Conservation (phyloP, 2,113 vertebrate species). For the Amblyopsis rosae region DNA sequence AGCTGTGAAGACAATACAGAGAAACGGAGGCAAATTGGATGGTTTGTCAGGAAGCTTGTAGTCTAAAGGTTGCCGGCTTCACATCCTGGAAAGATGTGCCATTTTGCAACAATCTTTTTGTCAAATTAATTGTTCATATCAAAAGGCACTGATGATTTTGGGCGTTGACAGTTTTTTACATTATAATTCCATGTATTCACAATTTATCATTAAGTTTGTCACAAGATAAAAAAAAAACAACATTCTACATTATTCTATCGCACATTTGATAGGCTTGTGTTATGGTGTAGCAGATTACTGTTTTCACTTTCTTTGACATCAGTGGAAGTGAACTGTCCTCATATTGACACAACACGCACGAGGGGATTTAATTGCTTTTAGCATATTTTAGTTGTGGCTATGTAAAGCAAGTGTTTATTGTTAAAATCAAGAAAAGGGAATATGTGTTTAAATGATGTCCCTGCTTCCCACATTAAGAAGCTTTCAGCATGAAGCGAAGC, state of each 20-base stretch:
- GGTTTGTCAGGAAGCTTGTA: neutral
- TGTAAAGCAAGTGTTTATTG: no score
- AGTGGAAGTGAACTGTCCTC: no score
- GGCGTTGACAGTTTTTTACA: no score
- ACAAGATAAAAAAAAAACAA: neutral
- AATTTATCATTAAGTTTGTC: neutral
- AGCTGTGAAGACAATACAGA: constrained; percentile 4
- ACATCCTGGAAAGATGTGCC: neutral
- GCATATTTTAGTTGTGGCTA: no score
- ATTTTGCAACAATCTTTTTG: no score
- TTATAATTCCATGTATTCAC: no score
- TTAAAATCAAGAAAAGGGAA: no score
- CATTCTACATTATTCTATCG: neutral
- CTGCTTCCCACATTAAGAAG: constrained; percentile 54
- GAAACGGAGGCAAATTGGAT: constrained; percentile 30
- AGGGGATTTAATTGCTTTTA: no score
- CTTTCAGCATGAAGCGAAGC: constrained; percentile 54
- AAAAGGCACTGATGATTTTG: no score
- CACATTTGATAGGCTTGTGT: neutral
- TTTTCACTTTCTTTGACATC: neutral
- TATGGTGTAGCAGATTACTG: no score
- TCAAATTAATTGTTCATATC: no score
- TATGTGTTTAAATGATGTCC: constrained; percentile 18
- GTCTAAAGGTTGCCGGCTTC: neutral
- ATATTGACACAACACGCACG: no score